Base-by-base conservation (phyloP, 2,888 invertebrate genomes). In the Stomorhina lunata region DNA sequence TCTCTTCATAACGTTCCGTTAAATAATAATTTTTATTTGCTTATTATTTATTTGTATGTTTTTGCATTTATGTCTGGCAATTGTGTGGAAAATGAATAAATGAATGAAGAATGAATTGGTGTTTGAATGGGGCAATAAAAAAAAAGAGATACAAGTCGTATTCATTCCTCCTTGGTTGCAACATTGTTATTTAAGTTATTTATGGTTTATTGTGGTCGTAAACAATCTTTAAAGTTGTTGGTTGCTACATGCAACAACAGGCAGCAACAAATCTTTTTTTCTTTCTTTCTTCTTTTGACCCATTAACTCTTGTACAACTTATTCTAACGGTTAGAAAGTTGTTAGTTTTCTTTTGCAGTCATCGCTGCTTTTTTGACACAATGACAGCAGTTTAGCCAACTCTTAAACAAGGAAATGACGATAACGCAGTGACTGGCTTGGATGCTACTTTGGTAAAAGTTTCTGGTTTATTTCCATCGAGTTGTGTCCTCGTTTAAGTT, bases 21-120 rank as follows among this genome's bases (percentile, higher is more conserved):
- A 71, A 69, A 76, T 69, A 75, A 65, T 79, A 32, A 63, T 48
- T 65, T 40, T 40, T 29, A 12, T 53, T 57, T 66, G 25, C 22
- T 65, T 65, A 50, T 55, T 55, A 32, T 43, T 61, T 48, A 2
- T 29, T 55, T 2, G 15, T 43, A 5, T 55, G 22, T 48, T 65
- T 55, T 32, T 57, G 75, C 43, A 50, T 68, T 40, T 59, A 29
- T 40, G 45, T 48, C 65, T 43, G 73, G 73, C 69, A 75, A 69
- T 73, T 78, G 81, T 78, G 68, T 72, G 73, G 72, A 75, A 81
- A 72, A 72, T 50, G 22, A 45, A 72, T 61, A 25, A 55, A n/a
- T 22, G 17, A 27, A 32, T 9, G 12, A 27, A n/a, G 57, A 45
- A 43, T 71, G 29, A 15, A 25, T 45, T 71, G 71, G 48, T 40